phyloP scores from a whole-genome alignment of 2,113 vertebrate genomes.

The Spermophilus dauricus region DNA sequence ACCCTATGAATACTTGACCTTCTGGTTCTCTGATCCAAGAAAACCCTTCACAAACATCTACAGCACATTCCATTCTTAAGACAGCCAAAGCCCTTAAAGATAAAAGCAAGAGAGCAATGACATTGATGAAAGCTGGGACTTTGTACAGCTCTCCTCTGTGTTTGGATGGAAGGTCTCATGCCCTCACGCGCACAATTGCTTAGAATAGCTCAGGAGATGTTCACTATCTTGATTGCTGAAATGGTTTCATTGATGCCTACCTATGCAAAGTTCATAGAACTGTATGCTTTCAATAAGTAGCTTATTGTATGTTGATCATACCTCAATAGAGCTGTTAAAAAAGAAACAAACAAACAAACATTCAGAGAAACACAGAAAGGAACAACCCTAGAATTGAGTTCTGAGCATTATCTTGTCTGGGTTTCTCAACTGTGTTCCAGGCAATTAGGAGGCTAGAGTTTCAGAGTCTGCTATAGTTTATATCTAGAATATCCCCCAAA shows the following conservation, averaged over 20 bases:
- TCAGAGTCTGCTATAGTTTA: neutral
- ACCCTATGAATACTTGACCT: neutral
- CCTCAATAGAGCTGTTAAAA: neutral
- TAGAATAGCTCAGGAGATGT: neutral
- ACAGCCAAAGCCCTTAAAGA: neutral
- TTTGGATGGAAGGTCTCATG: neutral
- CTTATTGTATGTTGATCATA: neutral
- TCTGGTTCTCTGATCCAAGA: neutral
- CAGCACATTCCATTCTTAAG: slow-evolving; percentile 1
- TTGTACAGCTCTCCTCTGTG: neutral
- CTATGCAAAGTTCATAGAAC: neutral
- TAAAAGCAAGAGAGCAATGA: neutral
- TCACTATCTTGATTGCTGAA: neutral
- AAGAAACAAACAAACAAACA: no score
- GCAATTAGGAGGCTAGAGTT: fast-evolving
- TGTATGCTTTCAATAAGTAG: neutral
- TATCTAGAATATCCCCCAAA: neutral
- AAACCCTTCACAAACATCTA: slow-evolving; percentile 13
- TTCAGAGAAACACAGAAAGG: neutral
- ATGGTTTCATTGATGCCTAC: neutral
- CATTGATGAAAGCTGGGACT: neutral
- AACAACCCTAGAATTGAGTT: neutral
- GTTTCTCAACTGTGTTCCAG: neutral
- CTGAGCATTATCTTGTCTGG: neutral
- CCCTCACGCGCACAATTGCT: neutral